phyloP scores from a whole-genome alignment of 2,113 vertebrate species.

The Corydoras sp. region DNA sequence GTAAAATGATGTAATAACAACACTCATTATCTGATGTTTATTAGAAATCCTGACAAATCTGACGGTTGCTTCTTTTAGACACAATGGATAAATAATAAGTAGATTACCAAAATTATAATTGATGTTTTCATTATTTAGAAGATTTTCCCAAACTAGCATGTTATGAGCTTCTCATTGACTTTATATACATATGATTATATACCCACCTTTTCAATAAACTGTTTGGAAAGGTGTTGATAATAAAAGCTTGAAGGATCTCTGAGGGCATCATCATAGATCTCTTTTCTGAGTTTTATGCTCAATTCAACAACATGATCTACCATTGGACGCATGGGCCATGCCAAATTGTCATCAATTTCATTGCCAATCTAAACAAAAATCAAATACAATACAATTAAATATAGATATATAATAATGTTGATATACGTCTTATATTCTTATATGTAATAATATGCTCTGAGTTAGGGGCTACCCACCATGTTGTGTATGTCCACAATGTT shows the following conservation, averaged over 20 bases:
- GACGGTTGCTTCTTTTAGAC: too few relatives aligned
- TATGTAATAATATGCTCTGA: too few relatives aligned
- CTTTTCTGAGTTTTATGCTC: constrained; percentile 71
- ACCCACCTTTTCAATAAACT: constrained; percentile 75
- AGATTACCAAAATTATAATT: too few relatives aligned
- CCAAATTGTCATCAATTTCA: constrained; percentile 69
- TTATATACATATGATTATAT: background rate
- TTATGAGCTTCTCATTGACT: background rate
- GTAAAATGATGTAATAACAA: background rate
- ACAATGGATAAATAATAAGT: too few relatives aligned
- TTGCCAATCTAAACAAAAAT: constrained; percentile 71
- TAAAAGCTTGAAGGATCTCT: constrained; percentile 64
- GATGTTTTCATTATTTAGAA: background rate
- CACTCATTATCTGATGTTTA: too few relatives aligned
- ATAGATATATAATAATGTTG: too few relatives aligned
- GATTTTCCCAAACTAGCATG: background rate
- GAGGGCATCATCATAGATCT: constrained; percentile 71
- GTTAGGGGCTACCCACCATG: constrained; percentile 43
- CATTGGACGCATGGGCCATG: constrained; percentile 53
- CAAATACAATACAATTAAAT: background rate
- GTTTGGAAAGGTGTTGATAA: constrained; percentile 65
- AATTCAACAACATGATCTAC: constrained; percentile 80
- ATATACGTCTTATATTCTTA: too few relatives aligned
- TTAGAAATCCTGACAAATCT: too few relatives aligned
- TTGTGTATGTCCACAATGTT: constrained; percentile 41